phyloP scores from a whole-genome alignment of 2,113 vertebrate species.

The Peromyscus californicus region DNA sequence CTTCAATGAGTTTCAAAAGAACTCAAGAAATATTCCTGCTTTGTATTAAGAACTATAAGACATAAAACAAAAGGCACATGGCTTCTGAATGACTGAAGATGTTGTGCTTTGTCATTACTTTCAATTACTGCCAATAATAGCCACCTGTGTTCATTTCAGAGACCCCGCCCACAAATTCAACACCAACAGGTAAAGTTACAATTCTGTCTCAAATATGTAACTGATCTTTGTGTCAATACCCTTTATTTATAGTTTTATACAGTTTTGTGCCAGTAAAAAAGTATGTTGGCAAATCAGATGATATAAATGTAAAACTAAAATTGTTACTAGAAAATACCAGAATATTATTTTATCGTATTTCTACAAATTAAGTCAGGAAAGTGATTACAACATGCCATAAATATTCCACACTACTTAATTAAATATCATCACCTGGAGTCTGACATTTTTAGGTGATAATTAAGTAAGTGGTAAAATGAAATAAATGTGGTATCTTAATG shows the following conservation, averaged over 20 bases:
- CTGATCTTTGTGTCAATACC: background rate
- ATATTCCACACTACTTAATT: background rate
- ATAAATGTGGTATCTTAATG: background rate
- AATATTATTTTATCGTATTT: conserved; percentile 26
- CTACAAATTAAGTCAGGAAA: background rate
- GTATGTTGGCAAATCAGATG: background rate
- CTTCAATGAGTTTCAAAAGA: background rate
- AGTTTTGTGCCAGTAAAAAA: background rate
- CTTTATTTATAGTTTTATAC: background rate
- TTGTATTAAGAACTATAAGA: background rate
- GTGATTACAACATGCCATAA: background rate
- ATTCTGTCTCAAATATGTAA: background rate
- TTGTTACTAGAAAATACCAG: conserved; percentile 27
- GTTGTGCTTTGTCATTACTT: background rate
- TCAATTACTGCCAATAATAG: conserved; percentile 51
- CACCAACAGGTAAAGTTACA: conserved; percentile 71
- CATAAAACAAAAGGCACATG: background rate
- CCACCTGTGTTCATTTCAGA: conserved; percentile 73
- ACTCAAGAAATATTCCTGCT: background rate
- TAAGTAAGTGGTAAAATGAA: conserved; percentile 15
- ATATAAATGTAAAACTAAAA: conserved; percentile 29
- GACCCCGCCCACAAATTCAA: conserved; percentile 35
- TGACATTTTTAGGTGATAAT: conserved; percentile 18
- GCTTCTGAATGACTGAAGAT: background rate
- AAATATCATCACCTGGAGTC: background rate